Conservation (phyloP, 1,140 invertebrate species). For the Caenorhabditis remanei region DNA sequence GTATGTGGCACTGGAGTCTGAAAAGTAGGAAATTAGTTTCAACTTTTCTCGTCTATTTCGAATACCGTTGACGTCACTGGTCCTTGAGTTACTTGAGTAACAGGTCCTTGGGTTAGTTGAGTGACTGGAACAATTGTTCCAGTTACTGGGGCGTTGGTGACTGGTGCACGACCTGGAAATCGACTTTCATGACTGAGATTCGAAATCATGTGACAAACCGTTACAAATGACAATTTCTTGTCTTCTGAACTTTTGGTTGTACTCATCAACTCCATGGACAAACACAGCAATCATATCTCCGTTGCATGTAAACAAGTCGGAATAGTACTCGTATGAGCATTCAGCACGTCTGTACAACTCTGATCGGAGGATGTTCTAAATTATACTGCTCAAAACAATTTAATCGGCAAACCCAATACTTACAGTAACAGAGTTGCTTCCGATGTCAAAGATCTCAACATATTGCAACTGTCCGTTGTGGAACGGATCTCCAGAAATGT, state of each 20-base stretch:
- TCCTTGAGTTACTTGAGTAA: background rate
- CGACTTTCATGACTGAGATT: background rate
- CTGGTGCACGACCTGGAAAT: background rate
- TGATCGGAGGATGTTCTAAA: constrained; percentile 57
- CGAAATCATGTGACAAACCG: background rate
- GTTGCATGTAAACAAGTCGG: constrained; percentile 62
- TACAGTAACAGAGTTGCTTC: background rate
- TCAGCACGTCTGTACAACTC: constrained; percentile 57
- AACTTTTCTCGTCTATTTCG: no score
- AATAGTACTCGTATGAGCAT: constrained; percentile 66
- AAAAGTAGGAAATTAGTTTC: background rate
- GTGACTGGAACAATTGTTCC: background rate
- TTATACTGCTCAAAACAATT: background rate
- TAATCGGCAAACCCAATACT: background rate
- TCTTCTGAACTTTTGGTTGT: constrained; percentile 63
- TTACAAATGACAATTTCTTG: constrained; percentile 56
- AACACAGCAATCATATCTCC: constrained; percentile 55
- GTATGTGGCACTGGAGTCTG: background rate
- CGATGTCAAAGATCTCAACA: constrained; percentile 60
- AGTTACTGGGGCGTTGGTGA: background rate
- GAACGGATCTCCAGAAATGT: constrained; percentile 52
- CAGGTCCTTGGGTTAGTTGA: background rate
- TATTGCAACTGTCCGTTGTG: constrained; percentile 54
- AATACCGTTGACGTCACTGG: background rate
- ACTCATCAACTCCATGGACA: constrained; percentile 64